These are phyloP conservation scores for Didymodactylos carnosus DNA, from an alignment of 2,888 invertebrate genomes.

Conservation along the genomic window DNA sequence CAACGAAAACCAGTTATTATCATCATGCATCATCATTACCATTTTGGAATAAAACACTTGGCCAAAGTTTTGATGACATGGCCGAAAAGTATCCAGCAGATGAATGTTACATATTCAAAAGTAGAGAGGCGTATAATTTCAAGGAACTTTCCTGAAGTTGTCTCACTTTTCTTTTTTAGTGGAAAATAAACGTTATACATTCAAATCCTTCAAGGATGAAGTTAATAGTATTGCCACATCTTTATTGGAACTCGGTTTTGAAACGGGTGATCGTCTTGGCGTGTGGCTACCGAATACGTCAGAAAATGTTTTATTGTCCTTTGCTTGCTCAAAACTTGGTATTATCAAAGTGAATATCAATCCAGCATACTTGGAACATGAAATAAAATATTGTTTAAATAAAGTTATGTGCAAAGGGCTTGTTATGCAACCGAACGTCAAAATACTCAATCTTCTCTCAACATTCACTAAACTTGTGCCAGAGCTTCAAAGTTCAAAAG, in stretches of 20 bases:
- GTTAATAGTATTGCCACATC: slow-evolving; percentile 4
- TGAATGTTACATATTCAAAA: not conserved
- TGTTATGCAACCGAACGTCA: slow-evolving; percentile 45
- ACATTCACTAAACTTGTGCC: not conserved
- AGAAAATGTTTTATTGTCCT: not conserved
- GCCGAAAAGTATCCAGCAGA: not conserved
- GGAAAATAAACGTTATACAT: not conserved
- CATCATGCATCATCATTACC: not conserved
- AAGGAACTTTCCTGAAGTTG: no score
- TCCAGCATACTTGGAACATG: slow-evolving; percentile 48
- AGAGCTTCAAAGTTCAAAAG: not conserved
- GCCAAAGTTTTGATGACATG: not conserved
- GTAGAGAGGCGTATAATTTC: no score
- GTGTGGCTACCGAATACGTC: slow-evolving; percentile 6
- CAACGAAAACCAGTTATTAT: not conserved
- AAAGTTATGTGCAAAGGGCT: slow-evolving; percentile 51
- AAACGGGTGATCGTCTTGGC: slow-evolving; percentile 6
- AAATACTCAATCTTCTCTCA: slow-evolving; percentile 24
- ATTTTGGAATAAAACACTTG: not conserved
- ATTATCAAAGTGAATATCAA: slow-evolving; percentile 40
- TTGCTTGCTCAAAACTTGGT: slow-evolving; percentile 3
- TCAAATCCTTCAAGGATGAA: not conserved
- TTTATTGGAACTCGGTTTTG: not conserved
- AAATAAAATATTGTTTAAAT: slow-evolving; percentile 50
- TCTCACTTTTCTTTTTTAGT: not conserved